Evolutionary conservation across 2,113 vertebrate genomes (phyloP), one percentile per base, ranked within the genome.

Genomic region (Mus spicilegus): DNA sequence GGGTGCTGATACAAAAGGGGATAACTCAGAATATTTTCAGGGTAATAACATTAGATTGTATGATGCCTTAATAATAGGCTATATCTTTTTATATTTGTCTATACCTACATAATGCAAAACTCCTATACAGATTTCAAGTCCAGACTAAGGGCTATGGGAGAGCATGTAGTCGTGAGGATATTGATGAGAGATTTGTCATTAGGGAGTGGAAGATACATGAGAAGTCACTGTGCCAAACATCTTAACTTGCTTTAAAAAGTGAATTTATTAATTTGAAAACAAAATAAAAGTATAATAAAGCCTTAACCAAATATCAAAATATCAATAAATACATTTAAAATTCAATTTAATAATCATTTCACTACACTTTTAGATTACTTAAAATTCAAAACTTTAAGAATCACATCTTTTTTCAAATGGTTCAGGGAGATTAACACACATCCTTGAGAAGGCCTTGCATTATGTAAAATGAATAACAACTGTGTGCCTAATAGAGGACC

Each of bases 381-480:
- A 73, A 97, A 94, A 96, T 93, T 75, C 70, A 95, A 58, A 96
- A 90, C 36, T 90, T 95, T 36, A 92, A 61, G 67, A 75, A 93
- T 96, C 77, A 63, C 85, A 39, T 80, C 17, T 89, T 97, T 96
- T 14, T 80, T 95, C 24, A 73, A 81, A 65, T 85, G 94, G 77
- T 88, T 26, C 10, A 95, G 51, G 81, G 46, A 93, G 49, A 11
- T 61, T 96, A 72, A 95, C 75, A 26, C 0, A 87, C 7, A 42
- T 96, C 95, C 76, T 96, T 89, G 19, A 90, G 87, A 77, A 93
- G 93, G 93, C 96, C 94, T 90, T 95, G 70, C 77, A 69, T 92
- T 96, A 89, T 96, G 87, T 78, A 91, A 51, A 69, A 67, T 33
- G 46, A 94, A 96, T 96, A 73, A 94, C 97, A 95, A 89, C 77